These are phyloP conservation scores for Sebastiscus tertius DNA, from an alignment of 2,797 vertebrate species.

Conservation along the genomic window DNA sequence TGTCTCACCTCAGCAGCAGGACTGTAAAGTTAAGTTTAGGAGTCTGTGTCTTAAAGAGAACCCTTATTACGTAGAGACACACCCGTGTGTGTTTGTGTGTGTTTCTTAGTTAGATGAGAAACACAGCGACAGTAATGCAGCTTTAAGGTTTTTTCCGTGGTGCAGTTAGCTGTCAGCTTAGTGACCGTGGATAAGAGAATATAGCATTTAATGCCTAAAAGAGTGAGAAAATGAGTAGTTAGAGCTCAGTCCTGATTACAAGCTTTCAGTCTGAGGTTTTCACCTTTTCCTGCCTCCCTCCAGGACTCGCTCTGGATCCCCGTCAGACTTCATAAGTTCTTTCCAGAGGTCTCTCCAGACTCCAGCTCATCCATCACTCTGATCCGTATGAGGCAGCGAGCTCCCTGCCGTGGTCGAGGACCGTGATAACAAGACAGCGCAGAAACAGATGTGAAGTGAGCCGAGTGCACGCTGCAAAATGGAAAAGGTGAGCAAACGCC, in stretches of 20 bases:
- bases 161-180: neutral
- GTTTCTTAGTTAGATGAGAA: neutral
- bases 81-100: conserved; percentile 3
- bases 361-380: conserved; percentile 79
- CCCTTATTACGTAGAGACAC: conserved; percentile 16
- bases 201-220: neutral
- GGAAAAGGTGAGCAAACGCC: conserved; percentile 52
- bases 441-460: conserved; percentile 81
- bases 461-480: conserved; percentile 13
- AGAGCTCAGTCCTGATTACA: conserved; percentile 35
- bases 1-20: conserved; percentile 56
- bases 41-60: conserved; percentile 43
- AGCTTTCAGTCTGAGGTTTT: conserved; percentile 42
- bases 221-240: conserved; percentile 32
- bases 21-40: conserved; percentile 56
- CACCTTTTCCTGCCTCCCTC: conserved; percentile 55
- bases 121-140: neutral
- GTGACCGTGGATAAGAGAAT: neutral
- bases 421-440: conserved; percentile 72
- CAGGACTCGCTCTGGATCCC: conserved; percentile 47
- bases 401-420: conserved; percentile 70
- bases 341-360: conserved; percentile 69
- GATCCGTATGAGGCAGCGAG: conserved; percentile 62
- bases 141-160: conserved; percentile 1
- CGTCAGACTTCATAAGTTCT: conserved; percentile 60